Conservation (phyloP, 2,797 vertebrate genomes). For the Vespertilio murinus region DNA sequence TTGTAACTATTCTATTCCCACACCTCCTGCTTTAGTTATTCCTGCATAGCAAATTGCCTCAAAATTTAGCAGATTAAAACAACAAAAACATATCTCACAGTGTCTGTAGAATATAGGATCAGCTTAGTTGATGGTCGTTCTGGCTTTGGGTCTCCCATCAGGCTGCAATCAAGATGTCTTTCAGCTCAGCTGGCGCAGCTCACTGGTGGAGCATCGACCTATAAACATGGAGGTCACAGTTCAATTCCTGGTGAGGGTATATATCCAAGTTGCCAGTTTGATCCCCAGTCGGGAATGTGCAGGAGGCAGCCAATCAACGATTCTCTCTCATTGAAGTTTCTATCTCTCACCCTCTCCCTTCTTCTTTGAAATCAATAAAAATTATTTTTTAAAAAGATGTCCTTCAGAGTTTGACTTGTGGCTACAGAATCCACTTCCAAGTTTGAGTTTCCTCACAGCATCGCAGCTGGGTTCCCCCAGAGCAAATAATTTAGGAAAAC, state of each 20-base stretch:
- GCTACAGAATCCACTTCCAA: constrained; percentile 10
- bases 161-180: background rate
- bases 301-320: no score
- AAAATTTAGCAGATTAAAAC: background rate
- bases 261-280: no score
- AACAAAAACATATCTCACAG: background rate
- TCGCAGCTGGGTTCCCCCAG: background rate
- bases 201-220: no score
- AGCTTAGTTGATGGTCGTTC: background rate
- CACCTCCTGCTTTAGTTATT: background rate
- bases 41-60: background rate
- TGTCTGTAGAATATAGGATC: background rate
- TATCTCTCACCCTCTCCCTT: no score
- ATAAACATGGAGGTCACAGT: no score
- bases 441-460: background rate
- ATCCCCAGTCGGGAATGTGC: no score
- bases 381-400: background rate
- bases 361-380: no score
- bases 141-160: background rate
- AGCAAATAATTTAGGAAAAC: no score
- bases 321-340: no score
- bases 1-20: background rate
- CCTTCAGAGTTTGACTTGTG: background rate
- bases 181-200: background rate
- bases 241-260: no score